Evolutionary conservation across 2,797 vertebrate genomes (phyloP), one percentile per base, ranked within the genome.

Genomic region (Anas capensis): DNA sequence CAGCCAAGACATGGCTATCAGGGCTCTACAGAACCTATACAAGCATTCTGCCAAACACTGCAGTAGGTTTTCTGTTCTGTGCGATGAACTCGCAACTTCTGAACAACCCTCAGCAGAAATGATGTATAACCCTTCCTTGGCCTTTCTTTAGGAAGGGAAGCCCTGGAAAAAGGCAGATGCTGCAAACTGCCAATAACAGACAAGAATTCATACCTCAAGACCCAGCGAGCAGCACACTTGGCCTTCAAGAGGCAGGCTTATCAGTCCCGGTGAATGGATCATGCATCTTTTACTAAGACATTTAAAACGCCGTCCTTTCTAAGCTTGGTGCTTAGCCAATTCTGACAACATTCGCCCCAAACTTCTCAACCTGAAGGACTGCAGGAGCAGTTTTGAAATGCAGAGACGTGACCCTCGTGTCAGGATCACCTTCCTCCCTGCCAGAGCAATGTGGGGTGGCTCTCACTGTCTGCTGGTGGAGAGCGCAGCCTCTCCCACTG

Each of bases 351-450:
- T 23, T 51, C 31, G 64, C 16, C 6, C 33, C 36, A 27, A 84
- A 36, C 58, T 65, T 78, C 56, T 58, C 44, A 68, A 66, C 3
- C 46, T 36, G n/a, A 91, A 81, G 34, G 60, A 58, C 0, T 64
- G 48, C 26, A 88, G 82, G 65, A 79, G 33, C 21, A 61, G 24
- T 49, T 86, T n/a, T 49, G 62, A 91, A 88, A 65, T 36, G 75
- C 1, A 0, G 21, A 72, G 54, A 29, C 10, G 16, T 0, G 0
- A 85, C 36, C 34, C 17, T 20, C 6, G 6, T 13, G 38, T 29
- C 46, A 79, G 60, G 27, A 84, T 68, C 53, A 24, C 9, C 14
- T 58, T n/a, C 66, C n/a, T 3, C 36, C 27, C 18, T 8, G 26
- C 3, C 40, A 34, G 10, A 26, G 40, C 83, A 87, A 91, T 1